Conservation (phyloP, 1,140 invertebrate species). For the Bombus vancouverensis region DNA sequence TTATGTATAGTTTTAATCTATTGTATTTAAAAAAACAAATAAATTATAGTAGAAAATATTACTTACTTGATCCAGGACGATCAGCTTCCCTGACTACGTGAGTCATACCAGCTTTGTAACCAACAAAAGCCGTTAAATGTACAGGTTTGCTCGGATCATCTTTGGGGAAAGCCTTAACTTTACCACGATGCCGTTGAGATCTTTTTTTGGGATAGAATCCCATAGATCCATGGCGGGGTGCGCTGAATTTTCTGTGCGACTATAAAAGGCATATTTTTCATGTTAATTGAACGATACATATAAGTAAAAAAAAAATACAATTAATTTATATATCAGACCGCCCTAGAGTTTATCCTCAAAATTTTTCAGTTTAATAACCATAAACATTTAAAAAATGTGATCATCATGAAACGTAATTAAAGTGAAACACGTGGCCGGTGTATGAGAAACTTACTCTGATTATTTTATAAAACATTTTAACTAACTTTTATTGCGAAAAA, state of each 20-base stretch:
- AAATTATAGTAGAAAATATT: neutral
- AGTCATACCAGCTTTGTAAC: constrained; percentile 99
- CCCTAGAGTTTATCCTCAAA: constrained; percentile 83
- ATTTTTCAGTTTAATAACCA: constrained; percentile 72
- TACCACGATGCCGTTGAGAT: constrained; percentile 96
- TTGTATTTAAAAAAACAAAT: neutral
- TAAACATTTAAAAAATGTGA: constrained; percentile 52
- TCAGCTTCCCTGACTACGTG: constrained; percentile 99
- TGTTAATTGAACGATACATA: constrained; percentile 4
- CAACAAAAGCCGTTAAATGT: constrained; percentile 98
- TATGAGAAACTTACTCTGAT: neutral
- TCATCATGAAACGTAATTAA: constrained; percentile 47
- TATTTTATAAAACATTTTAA: neutral
- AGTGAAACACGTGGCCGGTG: constrained; percentile 4
- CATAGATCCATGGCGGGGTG: constrained; percentile 99
- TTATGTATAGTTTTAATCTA: neutral
- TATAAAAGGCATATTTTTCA: constrained; percentile 83
- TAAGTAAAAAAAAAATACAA: neutral
- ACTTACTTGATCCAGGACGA: constrained; percentile 99
- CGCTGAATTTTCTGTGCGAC: constrained; percentile 99
- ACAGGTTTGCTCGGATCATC: constrained; percentile 98
- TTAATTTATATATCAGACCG: constrained; percentile 78
- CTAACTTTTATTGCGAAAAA: neutral
- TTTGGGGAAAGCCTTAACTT: constrained; percentile 99
- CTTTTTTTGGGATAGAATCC: constrained; percentile 99